Conservation (phyloP, 2,888 invertebrate genomes). For the Pandemis cinnamomeana region DNA sequence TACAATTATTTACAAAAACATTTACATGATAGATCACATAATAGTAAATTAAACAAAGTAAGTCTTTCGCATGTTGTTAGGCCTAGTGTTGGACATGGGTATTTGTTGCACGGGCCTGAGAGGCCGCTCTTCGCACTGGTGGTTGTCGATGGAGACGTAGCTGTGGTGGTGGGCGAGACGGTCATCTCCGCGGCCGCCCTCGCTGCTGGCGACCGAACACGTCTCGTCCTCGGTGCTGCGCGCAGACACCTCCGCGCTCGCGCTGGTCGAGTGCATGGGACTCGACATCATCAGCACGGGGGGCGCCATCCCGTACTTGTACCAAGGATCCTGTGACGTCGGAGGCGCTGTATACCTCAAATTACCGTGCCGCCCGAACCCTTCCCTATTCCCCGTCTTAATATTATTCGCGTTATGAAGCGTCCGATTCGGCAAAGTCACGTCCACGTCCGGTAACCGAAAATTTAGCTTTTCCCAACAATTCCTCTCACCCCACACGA, state of each 20-base stretch:
- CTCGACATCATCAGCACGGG: slow-evolving; percentile 85
- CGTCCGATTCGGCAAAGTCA: slow-evolving; percentile 84
- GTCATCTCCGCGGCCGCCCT: slow-evolving; percentile 83
- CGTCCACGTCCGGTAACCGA: slow-evolving; percentile 91
- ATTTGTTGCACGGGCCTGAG: slow-evolving; percentile 79
- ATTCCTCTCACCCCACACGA: slow-evolving; percentile 91
- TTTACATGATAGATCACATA: slow-evolving; percentile 52
- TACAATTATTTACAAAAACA: slow-evolving; percentile 53
- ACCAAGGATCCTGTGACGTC: slow-evolving; percentile 82
- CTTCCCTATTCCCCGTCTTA: slow-evolving; percentile 78
- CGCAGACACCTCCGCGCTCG: slow-evolving; percentile 85
- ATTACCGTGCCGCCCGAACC: slow-evolving; percentile 79
- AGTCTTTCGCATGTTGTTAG: slow-evolving; percentile 78
- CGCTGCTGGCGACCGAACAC: slow-evolving; percentile 83
- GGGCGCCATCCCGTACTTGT: slow-evolving; percentile 81
- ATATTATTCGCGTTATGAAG: slow-evolving; percentile 80
- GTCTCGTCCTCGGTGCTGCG: slow-evolving; percentile 87
- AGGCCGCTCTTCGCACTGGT: slow-evolving; percentile 80
- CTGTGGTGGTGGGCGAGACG: slow-evolving; percentile 84
- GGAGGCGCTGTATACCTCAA: slow-evolving; percentile 82
- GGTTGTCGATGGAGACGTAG: slow-evolving; percentile 83
- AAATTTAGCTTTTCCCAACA: slow-evolving; percentile 95
- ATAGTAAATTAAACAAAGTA: slow-evolving; percentile 75
- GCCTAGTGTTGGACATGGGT: slow-evolving; percentile 77
- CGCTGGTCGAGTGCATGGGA: slow-evolving; percentile 85